Evolutionary conservation across 1,140 invertebrate species (phyloP), one percentile per base, ranked within the genome.

Genomic region (Drosophila orosa): DNA sequence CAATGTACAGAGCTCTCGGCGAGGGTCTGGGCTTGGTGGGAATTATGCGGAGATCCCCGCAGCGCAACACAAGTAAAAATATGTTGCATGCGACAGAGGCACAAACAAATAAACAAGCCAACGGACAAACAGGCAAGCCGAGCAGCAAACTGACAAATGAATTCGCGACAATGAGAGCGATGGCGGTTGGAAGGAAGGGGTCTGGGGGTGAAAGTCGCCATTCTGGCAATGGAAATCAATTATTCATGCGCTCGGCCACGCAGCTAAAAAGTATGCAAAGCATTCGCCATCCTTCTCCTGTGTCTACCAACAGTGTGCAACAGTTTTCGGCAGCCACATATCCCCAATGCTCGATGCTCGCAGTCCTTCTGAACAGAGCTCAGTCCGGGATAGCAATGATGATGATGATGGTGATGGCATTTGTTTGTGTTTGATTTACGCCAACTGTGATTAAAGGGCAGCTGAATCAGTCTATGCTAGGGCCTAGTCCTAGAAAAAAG

Each of bases 221-320:
- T 61, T 82, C 58, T 52, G 63, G 80, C 80, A 71, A 83, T 90
- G 80, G 84, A 90, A 82, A 90, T 90, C 85, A 90, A 90, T 90
- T 90, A 90, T 90, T 90, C 85, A 90, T 90, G 68, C 84, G 78
- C 84, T 74, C 66, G 71, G 66, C 74, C 83, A 75, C 78, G 74
- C 50, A 54, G 50, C 50, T 54, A 54, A 54, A 52, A 54, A 54
- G 29, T 35, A 52, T 54, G 50, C 50, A 54, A 52, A 54, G 85
- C 67, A 83, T 84, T 55, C 77, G 59, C 29, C 35, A 17, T 31
- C 27, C 57, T 42, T 45, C 31, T 25, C 12, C 31, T 17, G 58
- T 47, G 42, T 47, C 50, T 8, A 55, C 58, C 50, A 62, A 76
- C 42, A 50, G 78, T 69, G 82, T 82, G 82, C 84, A 87, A 87